Evolutionary conservation across 2,888 invertebrate genomes (phyloP).

Genomic region (Buathra laborator): DNA sequence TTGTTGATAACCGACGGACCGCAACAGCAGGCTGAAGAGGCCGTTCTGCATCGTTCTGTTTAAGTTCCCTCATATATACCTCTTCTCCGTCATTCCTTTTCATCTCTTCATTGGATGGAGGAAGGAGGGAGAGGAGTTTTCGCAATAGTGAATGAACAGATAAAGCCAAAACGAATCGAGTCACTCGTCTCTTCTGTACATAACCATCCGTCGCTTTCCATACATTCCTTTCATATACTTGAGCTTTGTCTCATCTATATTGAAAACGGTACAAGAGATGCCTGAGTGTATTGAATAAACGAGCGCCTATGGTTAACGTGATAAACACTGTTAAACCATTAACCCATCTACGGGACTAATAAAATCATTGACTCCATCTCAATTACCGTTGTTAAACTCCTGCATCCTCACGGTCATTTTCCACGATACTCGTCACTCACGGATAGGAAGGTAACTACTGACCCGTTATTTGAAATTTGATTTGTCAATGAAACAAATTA

Average conservation of each 20-base stretch:
- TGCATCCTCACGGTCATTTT: too few relatives aligned
- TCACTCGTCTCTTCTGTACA: slow-evolving; percentile 16
- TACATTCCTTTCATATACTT: slow-evolving; percentile 9
- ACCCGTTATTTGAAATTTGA: too few relatives aligned
- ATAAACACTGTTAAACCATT: slow-evolving; percentile 79
- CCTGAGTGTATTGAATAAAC: slow-evolving; percentile 42
- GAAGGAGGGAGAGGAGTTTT: neutral
- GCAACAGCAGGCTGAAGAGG: slow-evolving; percentile 12
- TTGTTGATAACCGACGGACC: slow-evolving; percentile 16
- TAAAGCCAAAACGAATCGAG: slow-evolving; percentile 27
- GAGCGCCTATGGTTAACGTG: slow-evolving; percentile 42
- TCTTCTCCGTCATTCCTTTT: slow-evolving; percentile 19
- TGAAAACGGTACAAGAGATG: slow-evolving; percentile 20
- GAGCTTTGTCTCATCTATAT: neutral
- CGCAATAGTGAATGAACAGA: slow-evolving; percentile 36
- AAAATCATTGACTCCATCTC: slow-evolving; percentile 78
- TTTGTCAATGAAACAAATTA: too few relatives aligned
- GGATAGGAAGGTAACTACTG: too few relatives aligned
- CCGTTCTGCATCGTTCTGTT: slow-evolving; percentile 44
- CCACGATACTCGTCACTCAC: too few relatives aligned
- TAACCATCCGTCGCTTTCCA: slow-evolving; percentile 1
- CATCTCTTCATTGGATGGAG: neutral
- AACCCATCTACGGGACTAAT: slow-evolving; percentile 69
- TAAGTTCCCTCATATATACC: neutral
- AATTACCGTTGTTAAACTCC: slow-evolving; percentile 75